phyloP scores from a whole-genome alignment of 2,113 vertebrate species.

The Tychaedon coryphoeus region DNA sequence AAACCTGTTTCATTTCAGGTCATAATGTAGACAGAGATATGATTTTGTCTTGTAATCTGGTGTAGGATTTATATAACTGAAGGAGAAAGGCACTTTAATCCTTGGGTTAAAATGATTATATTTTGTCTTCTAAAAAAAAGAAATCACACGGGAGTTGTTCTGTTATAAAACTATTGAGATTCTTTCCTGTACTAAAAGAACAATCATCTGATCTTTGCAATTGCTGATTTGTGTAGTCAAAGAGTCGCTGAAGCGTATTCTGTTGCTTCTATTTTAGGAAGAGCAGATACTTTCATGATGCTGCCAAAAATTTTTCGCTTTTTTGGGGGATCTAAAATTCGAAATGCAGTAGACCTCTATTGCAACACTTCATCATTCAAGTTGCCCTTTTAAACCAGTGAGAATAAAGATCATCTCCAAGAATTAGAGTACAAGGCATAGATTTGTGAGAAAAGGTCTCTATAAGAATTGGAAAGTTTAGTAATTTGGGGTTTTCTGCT shows the following conservation, averaged over 20 bases:
- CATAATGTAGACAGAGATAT: conserved; percentile 9
- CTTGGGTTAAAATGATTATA: conserved; percentile 16
- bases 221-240: conserved; percentile 24
- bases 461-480: neutral
- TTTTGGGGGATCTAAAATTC: neutral
- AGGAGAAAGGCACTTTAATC: conserved; percentile 34
- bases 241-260: neutral
- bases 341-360: neutral
- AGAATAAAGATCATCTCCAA: neutral
- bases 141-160: neutral
- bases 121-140: neutral
- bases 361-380: neutral
- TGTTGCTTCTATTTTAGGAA: neutral
- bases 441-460: neutral
- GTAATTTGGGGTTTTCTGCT: neutral
- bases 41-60: conserved; percentile 25
- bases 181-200: conserved; percentile 22
- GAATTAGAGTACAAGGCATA: neutral
- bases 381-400: neutral
- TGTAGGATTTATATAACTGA: conserved; percentile 36
- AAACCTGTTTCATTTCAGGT: conserved; percentile 39
- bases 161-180: neutral
- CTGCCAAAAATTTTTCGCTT: neutral
- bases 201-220: neutral
- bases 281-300: neutral